These are phyloP conservation scores for Pygoscelis antarcticus DNA, from an alignment of 2,113 vertebrate species.

Conservation along the genomic window DNA sequence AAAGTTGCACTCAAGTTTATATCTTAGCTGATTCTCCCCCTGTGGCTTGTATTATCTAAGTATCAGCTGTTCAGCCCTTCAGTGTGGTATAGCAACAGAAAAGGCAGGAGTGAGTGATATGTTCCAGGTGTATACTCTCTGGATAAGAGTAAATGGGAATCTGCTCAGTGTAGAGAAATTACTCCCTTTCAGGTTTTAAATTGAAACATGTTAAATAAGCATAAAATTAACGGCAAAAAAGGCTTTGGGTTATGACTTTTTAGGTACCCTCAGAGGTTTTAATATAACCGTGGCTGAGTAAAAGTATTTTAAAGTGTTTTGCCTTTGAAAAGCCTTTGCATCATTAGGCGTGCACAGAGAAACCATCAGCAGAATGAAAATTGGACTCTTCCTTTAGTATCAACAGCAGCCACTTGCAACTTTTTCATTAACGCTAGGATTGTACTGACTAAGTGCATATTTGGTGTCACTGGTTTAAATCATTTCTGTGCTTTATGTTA, in stretches of 20 bases:
- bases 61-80: neutral
- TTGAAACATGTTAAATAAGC: neutral
- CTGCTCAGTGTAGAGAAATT: neutral
- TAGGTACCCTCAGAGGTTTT: neutral
- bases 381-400: neutral
- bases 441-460: neutral
- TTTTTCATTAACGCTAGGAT: neutral
- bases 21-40: neutral
- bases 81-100: neutral
- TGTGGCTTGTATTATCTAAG: neutral
- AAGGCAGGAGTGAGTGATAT: neutral
- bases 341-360: neutral
- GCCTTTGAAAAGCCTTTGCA: neutral
- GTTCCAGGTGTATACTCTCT: neutral
- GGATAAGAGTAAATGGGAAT: neutral
- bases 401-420: neutral
- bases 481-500: neutral
- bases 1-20: neutral
- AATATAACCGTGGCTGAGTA: neutral
- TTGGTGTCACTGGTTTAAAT: constrained; percentile 10
- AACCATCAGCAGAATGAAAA: neutral
- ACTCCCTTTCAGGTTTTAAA: neutral
- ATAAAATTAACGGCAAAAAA: neutral
- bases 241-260: neutral
- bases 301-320: neutral